phyloP scores from a whole-genome alignment of 53 echinoderm and acorn worm genomes.

The Holothuria leucospilota region DNA sequence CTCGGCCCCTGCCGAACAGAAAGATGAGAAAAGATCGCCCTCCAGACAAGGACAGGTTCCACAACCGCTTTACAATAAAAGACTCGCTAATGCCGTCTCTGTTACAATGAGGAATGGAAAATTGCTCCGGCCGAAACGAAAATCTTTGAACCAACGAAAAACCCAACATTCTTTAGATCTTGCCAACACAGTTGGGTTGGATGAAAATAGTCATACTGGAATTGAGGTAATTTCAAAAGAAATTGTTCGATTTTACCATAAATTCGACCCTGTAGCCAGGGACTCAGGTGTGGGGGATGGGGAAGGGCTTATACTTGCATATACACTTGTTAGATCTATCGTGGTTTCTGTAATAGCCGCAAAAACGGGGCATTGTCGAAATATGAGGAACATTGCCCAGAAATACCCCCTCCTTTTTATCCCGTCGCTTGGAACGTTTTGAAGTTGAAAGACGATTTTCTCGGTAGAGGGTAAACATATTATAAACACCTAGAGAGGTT shows the following conservation, averaged over 20 bases:
- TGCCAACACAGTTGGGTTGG: constrained; percentile 33
- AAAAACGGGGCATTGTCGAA: too few species aligned
- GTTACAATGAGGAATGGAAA: constrained; percentile 13
- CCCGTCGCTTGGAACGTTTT: too few species aligned
- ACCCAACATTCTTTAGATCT: constrained; percentile 80
- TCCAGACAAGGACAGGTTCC: background rate
- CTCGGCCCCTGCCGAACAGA: background rate
- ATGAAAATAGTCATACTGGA: constrained; percentile 65
- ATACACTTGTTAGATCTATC: too few species aligned
- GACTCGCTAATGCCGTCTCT: constrained; percentile 17
- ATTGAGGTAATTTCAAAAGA: constrained; percentile 56
- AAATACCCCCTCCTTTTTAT: too few species aligned
- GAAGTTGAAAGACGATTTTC: too few species aligned
- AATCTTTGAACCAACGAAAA: constrained; percentile 55
- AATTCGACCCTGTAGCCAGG: background rate
- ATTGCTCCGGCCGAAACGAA: constrained; percentile 32
- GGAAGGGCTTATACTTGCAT: background rate
- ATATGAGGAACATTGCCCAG: too few species aligned
- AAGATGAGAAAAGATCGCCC: too few species aligned
- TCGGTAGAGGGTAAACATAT: too few species aligned
- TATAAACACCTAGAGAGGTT: too few species aligned
- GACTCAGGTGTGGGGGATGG: background rate
- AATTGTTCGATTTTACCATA: too few species aligned
- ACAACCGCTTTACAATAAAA: background rate
- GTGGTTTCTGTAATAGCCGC: too few species aligned